A percentile compares a stretch with the other conserved stretches of the same genome.
Conservation (phyloP, 2,113 vertebrate genomes). For the Carassius gibelio region DNA sequence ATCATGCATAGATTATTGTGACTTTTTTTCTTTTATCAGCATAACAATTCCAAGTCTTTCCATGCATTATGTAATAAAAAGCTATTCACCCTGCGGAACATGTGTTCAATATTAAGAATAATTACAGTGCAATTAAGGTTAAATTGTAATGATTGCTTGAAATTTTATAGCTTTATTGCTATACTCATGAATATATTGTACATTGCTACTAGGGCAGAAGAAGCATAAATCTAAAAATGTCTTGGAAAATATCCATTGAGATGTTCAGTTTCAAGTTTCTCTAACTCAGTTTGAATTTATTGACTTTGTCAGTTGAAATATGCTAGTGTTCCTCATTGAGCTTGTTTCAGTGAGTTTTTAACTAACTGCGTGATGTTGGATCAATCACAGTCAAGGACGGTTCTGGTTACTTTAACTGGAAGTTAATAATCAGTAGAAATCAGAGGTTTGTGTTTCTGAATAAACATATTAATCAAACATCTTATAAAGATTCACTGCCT, state of each 20-base stretch:
- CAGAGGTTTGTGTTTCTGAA: conserved; percentile 45
- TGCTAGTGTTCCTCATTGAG: conserved; percentile 18
- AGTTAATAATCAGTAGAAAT: conserved; percentile 60
- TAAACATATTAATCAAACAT: conserved; percentile 49
- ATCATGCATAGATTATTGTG: not conserved
- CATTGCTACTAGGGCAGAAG: not conserved
- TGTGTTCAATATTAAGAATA: not conserved
- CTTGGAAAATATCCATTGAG: not conserved
- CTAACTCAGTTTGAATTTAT: not conserved
- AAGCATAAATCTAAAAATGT: not conserved
- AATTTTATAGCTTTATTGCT: not conserved
- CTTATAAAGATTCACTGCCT: not conserved
- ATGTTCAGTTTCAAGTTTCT: not conserved
- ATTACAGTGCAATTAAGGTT: not conserved
- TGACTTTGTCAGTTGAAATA: not conserved
- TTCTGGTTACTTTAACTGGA: conserved; percentile 51
- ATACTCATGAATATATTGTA: not conserved
- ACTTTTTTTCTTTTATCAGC: not conserved
- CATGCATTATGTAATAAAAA: not conserved
- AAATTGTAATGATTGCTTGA: not conserved
- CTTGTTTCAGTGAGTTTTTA: conserved; percentile 62
- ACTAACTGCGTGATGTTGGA: conserved; percentile 12
- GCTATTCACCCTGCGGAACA: not conserved
- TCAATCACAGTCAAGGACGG: conserved; percentile 50
- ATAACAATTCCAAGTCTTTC: not conserved